Base-by-base conservation (phyloP, 2,888 invertebrate species). In the Anoplius nigerrimus region DNA sequence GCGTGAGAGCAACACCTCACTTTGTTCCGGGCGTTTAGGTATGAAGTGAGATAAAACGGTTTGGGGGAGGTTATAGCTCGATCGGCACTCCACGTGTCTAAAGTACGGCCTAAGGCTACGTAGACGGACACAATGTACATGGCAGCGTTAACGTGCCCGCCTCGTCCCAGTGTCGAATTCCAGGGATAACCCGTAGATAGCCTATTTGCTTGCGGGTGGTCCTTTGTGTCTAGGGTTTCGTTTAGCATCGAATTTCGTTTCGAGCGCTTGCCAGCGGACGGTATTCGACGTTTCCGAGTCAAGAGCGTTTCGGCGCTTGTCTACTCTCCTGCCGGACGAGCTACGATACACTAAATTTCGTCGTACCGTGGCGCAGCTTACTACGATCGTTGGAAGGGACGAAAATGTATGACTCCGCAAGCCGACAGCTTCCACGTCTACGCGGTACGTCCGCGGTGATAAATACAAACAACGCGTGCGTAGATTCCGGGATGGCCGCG, bases 241-340 rank as follows among this genome's bases (percentile, higher is more conserved):
- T 69, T 62, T 58, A 60, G 74, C 71, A 66, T 80, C 80, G 71
- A 81, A 76, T 81, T 81, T 76, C 78, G 76, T 77, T 79, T 61
- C 43, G 60, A 53, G 45, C 66, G 66, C 59, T 60, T 58, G 53
- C 60, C 8, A 27, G 53, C 24, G 60, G n/a, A 58, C 21, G 54
- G 56, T 66, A 72, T 75, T 74, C 72, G 66, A 72, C 66, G 70
- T 72, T 75, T 55, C 69, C 71, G 62, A 55, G 77, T 76, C 77
- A 66, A 77, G 75, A 79, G 77, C 77, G 54, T 79, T 79, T 79
- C 63, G 70, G 59, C 73, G 79, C 73, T 76, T 72, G 56, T 34
- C 34, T 34, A 65, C 73, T 69, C 74, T 63, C 68, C 68, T 61
- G 27, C 61, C 8, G 11, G 34, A 34, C 34, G 66, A 57, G 59